Evolutionary conservation across 2,113 vertebrate species (phyloP), one percentile per base, ranked within the genome.

Genomic region (Gallinago undulata): DNA sequence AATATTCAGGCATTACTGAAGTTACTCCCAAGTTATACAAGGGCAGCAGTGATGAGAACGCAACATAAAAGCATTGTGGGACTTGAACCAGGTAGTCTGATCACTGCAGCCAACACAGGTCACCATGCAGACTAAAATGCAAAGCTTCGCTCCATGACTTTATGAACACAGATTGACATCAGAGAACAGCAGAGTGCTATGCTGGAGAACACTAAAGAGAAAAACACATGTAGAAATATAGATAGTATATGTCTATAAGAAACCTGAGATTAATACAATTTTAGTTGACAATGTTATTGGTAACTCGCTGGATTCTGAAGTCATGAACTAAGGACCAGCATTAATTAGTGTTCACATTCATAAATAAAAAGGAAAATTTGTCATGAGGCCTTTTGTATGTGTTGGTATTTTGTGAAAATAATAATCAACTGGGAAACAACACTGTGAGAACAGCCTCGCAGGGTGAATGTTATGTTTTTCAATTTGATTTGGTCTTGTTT

Each of bases 161-260:
- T 53, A 56, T 0, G 1, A 48, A 72, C 67, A 43, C 10, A n/a
- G 19, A 47, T 0, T 39, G 30, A 51, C 33, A 37, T 31, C 56
- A 91, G 13, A 41, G 37, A 62, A 30, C 30, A 50, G 43, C 31
- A 83, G 28, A 51, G 7, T 27, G 4, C 53, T 47, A 4, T 51
- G 25, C 35, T 43, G 9, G 9, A 83, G 18, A 55, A 48, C 45
- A 60, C 8, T 25, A 7, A 19, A 57, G 22, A 77, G 19, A 47
- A 69, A 85, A 80, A 19, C 4, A 41, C 31, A 15, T 9, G 12
- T 22, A 74, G 50, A 41, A 89, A 22, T 59, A 33, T 1, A 73
- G 41, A 68, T 19, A 55, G 7, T 28, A 3, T 6, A 7, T 6
- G 24, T 10, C 18, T 37, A 37, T 30, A 45, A 82, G 64, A 91